A percentile compares a stretch with the other conserved stretches of the same genome.
Evolutionary conservation across 2,113 vertebrate species (phyloP).

Genomic region (Leucopsar rothschildi): DNA sequence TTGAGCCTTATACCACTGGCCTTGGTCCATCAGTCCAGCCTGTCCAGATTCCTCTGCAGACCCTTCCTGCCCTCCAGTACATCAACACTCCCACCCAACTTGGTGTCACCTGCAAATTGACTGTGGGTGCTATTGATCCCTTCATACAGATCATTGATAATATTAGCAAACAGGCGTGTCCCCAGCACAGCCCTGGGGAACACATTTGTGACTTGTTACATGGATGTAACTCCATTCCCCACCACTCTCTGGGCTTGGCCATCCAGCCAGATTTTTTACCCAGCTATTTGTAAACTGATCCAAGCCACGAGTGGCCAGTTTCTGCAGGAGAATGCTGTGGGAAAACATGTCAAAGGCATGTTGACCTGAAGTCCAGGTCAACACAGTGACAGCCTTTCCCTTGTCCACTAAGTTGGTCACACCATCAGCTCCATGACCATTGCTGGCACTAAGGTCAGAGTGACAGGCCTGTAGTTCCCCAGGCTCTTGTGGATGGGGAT

Average conservation of each 20-base stretch:
- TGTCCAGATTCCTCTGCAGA: neutral
- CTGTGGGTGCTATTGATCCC: accelerated
- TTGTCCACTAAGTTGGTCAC: accelerated
- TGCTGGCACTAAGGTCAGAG: neutral
- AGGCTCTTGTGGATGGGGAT: neutral
- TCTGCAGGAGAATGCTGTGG: neutral
- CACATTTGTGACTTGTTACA: neutral
- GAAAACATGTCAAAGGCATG: neutral
- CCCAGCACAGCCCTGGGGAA: neutral
- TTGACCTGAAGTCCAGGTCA: accelerated
- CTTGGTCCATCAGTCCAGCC: neutral
- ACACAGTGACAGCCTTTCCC: neutral
- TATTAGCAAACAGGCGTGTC: neutral
- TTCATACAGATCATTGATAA: neutral
- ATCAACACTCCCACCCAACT: neutral
- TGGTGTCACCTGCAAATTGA: neutral
- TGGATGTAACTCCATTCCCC: neutral
- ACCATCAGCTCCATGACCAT: neutral
- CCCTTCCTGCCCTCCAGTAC: neutral
- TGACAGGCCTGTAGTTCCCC: neutral
- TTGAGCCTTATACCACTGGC: neutral
- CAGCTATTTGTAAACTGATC: accelerated
- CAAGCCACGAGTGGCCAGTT: neutral
- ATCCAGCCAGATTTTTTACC: neutral
- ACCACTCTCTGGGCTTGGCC: neutral